Conservation (phyloP, 2,113 vertebrate genomes). For the Coracopsis vasa region DNA sequence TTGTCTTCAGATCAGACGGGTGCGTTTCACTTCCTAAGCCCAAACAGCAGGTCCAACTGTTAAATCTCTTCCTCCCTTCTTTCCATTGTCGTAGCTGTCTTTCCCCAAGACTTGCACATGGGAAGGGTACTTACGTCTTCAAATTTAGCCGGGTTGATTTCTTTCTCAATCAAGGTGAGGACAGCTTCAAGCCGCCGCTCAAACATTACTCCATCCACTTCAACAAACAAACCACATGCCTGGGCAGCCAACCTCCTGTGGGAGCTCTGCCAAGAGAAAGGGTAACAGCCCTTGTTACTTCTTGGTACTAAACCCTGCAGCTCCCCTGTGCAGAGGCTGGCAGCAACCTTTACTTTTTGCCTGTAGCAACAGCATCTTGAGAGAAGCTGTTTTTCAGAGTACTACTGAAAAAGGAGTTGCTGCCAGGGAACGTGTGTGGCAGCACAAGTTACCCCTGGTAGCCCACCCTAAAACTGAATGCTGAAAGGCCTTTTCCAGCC, state of each 20-base stretch:
- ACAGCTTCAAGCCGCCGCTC: slow-evolving; percentile 77
- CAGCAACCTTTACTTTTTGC: not conserved
- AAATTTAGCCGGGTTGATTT: slow-evolving; percentile 82
- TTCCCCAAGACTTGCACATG: not conserved
- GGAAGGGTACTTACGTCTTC: slow-evolving; percentile 80
- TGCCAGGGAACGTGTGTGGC: not conserved
- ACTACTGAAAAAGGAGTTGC: not conserved
- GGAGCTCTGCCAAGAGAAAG: slow-evolving; percentile 69
- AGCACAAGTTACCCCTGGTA: not conserved
- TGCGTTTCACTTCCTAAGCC: not conserved
- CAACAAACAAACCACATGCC: slow-evolving; percentile 89
- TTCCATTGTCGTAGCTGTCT: not conserved
- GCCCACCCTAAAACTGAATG: not conserved
- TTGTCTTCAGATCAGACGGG: not conserved
- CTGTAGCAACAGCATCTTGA: not conserved
- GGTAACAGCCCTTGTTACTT: not conserved
- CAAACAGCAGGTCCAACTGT: not conserved
- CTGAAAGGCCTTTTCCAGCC: not conserved
- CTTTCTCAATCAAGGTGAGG: slow-evolving; percentile 84
- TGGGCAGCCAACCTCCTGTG: slow-evolving; percentile 87
- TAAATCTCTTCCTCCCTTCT: not conserved
- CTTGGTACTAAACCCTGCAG: not conserved
- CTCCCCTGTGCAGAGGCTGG: not conserved
- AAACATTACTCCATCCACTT: slow-evolving; percentile 86
- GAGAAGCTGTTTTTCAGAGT: not conserved